Evolutionary conservation across 2,797 vertebrate genomes (phyloP).

Genomic region (Pipistrellus nathusii): DNA sequence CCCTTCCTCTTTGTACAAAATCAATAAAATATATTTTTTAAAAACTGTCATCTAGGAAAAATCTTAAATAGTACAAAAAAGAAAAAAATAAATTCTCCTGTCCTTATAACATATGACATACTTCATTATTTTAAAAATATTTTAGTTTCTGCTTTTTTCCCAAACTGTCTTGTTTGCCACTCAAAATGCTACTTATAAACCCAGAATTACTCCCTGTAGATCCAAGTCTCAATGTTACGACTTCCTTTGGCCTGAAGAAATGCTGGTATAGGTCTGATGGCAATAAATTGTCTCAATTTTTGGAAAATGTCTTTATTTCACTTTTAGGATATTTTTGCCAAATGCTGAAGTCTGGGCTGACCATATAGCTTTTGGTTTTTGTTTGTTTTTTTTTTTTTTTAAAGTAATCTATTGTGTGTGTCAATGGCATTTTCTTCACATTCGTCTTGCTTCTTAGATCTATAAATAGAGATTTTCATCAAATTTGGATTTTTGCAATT

Average conservation of each 20-base stretch:
- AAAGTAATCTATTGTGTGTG: not conserved
- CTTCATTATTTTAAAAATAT: conserved; percentile 2
- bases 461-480: not conserved
- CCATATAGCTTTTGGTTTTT: not conserved
- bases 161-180: not conserved
- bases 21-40: too few species aligned
- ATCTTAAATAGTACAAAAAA: not conserved
- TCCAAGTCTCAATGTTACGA: not conserved
- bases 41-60: not conserved
- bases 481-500: not conserved
- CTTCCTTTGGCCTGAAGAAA: not conserved
- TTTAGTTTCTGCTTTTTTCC: not conserved
- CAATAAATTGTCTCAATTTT: not conserved
- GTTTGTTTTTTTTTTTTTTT: not conserved
- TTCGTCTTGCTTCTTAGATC: not conserved
- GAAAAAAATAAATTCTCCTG: not conserved
- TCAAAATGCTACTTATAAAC: not conserved
- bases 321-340: not conserved
- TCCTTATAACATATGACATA: not conserved
- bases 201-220: not conserved
- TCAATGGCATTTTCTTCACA: not conserved
- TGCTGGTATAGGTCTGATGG: not conserved
- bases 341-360: not conserved
- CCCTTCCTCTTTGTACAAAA: too few species aligned
- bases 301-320: conserved; percentile 35